Evolutionary conservation across 2,888 invertebrate genomes (phyloP), one percentile per base, ranked within the genome.

Genomic region (Mythimna impura): DNA sequence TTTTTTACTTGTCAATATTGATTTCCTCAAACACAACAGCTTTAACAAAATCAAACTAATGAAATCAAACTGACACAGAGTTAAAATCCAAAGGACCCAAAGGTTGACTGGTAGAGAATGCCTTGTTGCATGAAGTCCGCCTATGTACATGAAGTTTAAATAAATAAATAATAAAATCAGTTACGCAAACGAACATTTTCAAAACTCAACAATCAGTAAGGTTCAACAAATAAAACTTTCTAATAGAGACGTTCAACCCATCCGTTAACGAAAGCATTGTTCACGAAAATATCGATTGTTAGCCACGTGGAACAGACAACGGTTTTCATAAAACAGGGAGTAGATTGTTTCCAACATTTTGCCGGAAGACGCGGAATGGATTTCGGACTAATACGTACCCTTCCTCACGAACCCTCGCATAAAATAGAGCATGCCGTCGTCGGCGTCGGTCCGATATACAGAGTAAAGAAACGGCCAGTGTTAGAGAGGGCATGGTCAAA

Each of bases 291-390:
- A 88, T 87, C 84, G 86, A 88, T 87, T 79, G 65, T 57, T 12
- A 62, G 77, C 82, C 76, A 84, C 81, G 83, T 83, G 86, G 71
- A 77, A 88, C 86, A 87, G 89, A 90, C 90, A 89, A 89, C 87
- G 86, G 89, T 88, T 90, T 90, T 91, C 89, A 92, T 94, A 92
- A 94, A 94, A 92, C 89, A 87, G 89, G 86, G 89, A 91, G 90
- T 93, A 90, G 92, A 95, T 94, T 94, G 94, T 93, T 94, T 90
- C 90, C 90, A 93, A 93, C 93, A 93, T 92, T 93, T 89, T 86
- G 88, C 90, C 91, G 93, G 93, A 94, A 94, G 91, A 92, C 90
- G 89, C 86, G 83, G 91, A 94, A 95, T 94, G 93, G 93, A 94
- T 94, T 73, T 94, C 92, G 89, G 93, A 94, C 94, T 94, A 93